Conservation (phyloP, 1,140 invertebrate species). For the Pogonus chalceus region DNA sequence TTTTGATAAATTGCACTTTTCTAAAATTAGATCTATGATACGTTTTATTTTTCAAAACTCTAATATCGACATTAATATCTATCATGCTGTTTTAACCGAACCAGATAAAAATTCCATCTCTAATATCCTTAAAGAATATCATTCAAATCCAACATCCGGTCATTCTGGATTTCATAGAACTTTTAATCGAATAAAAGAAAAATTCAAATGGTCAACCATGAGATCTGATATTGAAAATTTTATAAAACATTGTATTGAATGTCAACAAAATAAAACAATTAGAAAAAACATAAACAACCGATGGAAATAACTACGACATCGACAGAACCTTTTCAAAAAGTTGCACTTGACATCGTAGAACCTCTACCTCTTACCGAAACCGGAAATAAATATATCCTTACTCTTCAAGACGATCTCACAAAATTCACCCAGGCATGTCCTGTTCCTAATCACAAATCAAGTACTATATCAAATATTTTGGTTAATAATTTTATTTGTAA, state of each 20-base stretch:
- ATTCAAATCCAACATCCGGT: slow-evolving; percentile 22
- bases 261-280: slow-evolving; percentile 20
- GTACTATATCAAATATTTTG: slow-evolving; percentile 24
- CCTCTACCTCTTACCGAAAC: slow-evolving; percentile 20
- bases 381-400: slow-evolving; percentile 29
- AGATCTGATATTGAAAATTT: too few relatives aligned
- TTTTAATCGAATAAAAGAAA: slow-evolving; percentile 27
- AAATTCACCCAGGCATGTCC: slow-evolving; percentile 29
- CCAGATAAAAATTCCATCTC: slow-evolving; percentile 14
- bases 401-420: slow-evolving; percentile 31
- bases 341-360: slow-evolving; percentile 27
- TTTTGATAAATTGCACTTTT: slow-evolving; percentile 5
- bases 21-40: slow-evolving; percentile 7
- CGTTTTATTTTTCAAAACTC: slow-evolving; percentile 16
- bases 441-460: slow-evolving; percentile 29
- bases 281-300: slow-evolving; percentile 20
- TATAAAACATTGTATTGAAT: slow-evolving; percentile 25
- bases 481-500: slow-evolving; percentile 23
- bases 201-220: too few relatives aligned
- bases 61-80: slow-evolving; percentile 16
- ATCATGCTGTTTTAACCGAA: slow-evolving; percentile 10
- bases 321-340: slow-evolving; percentile 13
- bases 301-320: slow-evolving; percentile 26
- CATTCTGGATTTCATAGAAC: slow-evolving; percentile 29
- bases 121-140: slow-evolving; percentile 24